A percentile compares a stretch with the other conserved stretches of the same genome.
Conservation (phyloP, 2,888 invertebrate genomes). For the Megalurothrips usitatus region DNA sequence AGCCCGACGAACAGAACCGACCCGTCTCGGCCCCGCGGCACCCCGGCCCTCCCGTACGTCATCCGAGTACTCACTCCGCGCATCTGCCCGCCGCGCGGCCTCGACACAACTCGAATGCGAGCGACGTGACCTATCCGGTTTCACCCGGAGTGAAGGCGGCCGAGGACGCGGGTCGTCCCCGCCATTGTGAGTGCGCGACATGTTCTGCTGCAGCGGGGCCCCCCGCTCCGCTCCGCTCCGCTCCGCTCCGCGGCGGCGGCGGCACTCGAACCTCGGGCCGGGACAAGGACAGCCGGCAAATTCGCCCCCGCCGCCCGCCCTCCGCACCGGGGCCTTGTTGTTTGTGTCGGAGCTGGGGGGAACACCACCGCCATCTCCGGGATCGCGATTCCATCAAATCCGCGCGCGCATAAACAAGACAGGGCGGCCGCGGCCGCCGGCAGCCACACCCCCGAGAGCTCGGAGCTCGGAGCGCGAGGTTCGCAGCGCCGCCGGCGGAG, state of each 20-base stretch:
- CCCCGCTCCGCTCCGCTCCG: not conserved
- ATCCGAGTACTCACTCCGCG: too few relatives aligned
- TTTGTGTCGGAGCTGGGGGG: not conserved
- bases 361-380: not conserved
- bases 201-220: not conserved
- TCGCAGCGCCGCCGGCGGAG: not conserved
- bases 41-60: not conserved
- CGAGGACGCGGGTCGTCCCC: not conserved
- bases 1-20: too few relatives aligned
- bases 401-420: not conserved
- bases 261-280: not conserved
- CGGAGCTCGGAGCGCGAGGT: too few relatives aligned
- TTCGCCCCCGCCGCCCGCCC: not conserved
- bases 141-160: not conserved
- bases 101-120: not conserved
- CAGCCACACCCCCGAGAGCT: too few relatives aligned
- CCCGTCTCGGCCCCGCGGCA: not conserved
- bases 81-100: not conserved
- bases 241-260: not conserved
- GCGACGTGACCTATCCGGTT: conserved; percentile 1
- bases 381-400: too few relatives aligned
- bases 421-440: too few relatives aligned
- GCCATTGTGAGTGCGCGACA: not conserved
- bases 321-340: not conserved
- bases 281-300: not conserved